Base-by-base conservation (phyloP, 2,113 vertebrate genomes). In the Brachirus orientalis region DNA sequence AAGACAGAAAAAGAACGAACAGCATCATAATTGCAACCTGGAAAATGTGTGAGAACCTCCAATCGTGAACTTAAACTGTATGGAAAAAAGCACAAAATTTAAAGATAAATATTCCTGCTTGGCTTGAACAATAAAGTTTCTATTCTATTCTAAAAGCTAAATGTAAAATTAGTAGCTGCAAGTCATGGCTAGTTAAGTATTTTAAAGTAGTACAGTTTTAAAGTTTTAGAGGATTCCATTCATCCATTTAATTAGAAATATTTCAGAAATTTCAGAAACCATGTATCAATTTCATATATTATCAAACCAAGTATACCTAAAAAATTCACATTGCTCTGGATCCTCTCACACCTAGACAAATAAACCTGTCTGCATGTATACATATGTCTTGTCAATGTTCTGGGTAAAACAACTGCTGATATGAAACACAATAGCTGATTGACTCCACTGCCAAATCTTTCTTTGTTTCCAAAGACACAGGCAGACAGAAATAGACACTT, bases 401-500 rank as follows among this genome's bases (percentile, higher is more conserved):
- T 63, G 67, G 81, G 69, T 63, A 64, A 77, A 82, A 73, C 66
- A 77, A 69, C 63, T 80, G 67, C 75, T 2, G 55, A 58, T 75
- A 62, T 87, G 79, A 84, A 89, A 78, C 71, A 86, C 77, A 77
- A 86, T 83, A 64, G 80, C 73, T 72, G 20, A 58, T 54, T 69
- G 75, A 56, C 62, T 80, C 65, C 70, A 17, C 70, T 63, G 52
- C 45, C 63, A 68, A 66, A 40, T 62, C 73, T 47, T 76, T 75
- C 70, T 75, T 88, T 88, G 82, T 86, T 89, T 88, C 77, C 79
- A 86, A 75, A 84, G 81, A 88, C 73, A 81, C 63, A 41, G 64
- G 65, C 50, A 66, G 90, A 92, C 92, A 85, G 68, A 90, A 93
- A 93, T 93, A 93, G 91, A 91, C 84, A 68, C 64, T 64, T 63